phyloP scores from a whole-genome alignment of 2,113 vertebrate genomes.

The Ceyx melanurus region DNA sequence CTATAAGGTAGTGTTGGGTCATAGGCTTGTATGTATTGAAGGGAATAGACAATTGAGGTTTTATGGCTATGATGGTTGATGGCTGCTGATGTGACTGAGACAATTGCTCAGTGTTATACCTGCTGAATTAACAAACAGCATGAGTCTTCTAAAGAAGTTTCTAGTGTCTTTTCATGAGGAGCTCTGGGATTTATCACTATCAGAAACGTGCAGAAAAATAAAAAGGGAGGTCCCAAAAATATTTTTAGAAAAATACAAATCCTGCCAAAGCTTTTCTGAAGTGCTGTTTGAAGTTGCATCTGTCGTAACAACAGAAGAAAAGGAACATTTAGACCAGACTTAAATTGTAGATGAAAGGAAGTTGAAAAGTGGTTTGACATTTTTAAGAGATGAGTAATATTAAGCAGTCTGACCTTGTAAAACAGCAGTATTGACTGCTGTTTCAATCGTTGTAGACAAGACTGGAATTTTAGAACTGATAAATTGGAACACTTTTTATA shows the following conservation, averaged over 20 bases:
- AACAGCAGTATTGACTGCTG: neutral
- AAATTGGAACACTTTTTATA: neutral
- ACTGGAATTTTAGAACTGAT: neutral
- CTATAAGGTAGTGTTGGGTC: neutral
- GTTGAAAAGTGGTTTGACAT: neutral
- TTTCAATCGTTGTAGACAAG: neutral
- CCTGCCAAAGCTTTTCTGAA: neutral
- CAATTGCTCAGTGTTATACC: neutral
- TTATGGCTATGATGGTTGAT: neutral
- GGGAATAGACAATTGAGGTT: neutral
- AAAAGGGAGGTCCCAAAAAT: neutral
- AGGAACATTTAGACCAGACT: neutral
- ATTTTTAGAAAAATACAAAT: neutral
- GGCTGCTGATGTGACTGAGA: neutral
- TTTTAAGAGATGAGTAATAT: conserved; percentile 14
- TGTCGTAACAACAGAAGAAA: neutral
- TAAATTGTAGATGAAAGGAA: neutral
- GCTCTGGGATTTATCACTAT: neutral
- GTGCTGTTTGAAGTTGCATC: conserved; percentile 4
- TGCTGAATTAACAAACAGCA: neutral
- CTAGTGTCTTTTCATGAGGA: neutral
- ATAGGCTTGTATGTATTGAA: neutral
- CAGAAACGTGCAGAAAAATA: neutral
- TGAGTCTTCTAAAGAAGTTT: neutral
- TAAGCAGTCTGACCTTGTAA: neutral